Conservation (phyloP, 2,797 vertebrate genomes). For the Myotis findleyi region DNA sequence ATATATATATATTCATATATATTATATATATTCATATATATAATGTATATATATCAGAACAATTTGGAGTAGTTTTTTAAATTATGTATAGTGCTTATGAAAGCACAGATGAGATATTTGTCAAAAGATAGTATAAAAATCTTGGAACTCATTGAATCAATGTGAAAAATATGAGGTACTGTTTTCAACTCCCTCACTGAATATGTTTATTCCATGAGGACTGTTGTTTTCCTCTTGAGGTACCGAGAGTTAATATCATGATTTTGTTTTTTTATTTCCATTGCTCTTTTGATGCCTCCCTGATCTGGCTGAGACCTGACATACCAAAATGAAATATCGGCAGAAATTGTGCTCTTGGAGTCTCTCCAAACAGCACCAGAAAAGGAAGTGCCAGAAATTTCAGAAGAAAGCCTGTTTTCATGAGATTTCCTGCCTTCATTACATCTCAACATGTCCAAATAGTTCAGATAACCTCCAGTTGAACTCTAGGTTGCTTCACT, state of each 20-base stretch:
- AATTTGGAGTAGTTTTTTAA: background rate
- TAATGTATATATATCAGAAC: background rate
- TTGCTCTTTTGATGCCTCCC: background rate
- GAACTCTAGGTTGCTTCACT: constrained; percentile 66
- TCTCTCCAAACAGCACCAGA: constrained; percentile 71
- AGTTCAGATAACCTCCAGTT: constrained; percentile 74
- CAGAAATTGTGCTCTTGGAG: constrained; percentile 63
- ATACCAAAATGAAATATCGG: constrained; percentile 51
- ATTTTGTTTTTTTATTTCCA: constrained; percentile 46
- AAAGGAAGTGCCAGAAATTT: constrained; percentile 82
- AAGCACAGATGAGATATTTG: constrained; percentile 38
- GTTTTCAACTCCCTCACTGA: background rate
- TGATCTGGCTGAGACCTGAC: constrained; percentile 41
- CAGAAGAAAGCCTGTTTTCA: constrained; percentile 79
- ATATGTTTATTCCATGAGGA: background rate
- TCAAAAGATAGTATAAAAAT: background rate
- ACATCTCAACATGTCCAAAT: constrained; percentile 66
- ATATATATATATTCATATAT: background rate
- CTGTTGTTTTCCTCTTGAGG: constrained; percentile 32
- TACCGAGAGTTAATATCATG: background rate
- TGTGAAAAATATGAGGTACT: constrained; percentile 6
- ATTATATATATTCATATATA: no score
- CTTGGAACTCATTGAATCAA: background rate
- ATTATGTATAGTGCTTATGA: background rate
- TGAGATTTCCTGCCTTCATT: constrained; percentile 80